A percentile compares a stretch with the other conserved stretches of the same genome.
Evolutionary conservation across 2,113 vertebrate species (phyloP).

Genomic region (Oryzias javanicus): DNA sequence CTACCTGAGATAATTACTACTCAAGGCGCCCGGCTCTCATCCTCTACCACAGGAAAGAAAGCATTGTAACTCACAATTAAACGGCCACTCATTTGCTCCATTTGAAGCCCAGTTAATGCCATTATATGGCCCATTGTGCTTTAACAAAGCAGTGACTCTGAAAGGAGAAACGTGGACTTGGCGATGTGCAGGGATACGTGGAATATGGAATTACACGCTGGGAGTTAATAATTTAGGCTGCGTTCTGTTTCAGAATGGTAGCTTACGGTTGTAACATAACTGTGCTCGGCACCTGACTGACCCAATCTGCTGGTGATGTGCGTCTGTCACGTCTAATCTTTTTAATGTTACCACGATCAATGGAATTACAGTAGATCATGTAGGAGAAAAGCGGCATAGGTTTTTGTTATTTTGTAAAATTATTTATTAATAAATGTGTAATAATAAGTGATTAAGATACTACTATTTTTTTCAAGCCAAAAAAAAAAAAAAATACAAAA

Average conservation of each 20-base stretch:
- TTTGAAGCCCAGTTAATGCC: conserved; percentile 52
- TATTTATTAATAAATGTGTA: too few relatives aligned
- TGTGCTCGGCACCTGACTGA: background rate
- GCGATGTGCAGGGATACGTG: background rate
- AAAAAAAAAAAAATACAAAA: too few relatives aligned
- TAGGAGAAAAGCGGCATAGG: too few relatives aligned
- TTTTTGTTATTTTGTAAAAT: too few relatives aligned
- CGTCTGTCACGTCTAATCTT: background rate
- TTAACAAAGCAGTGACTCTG: conserved; percentile 22
- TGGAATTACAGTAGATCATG: too few relatives aligned
- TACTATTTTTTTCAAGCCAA: too few relatives aligned
- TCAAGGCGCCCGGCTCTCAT: conserved; percentile 57
- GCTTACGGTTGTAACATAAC: background rate
- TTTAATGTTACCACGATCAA: too few relatives aligned
- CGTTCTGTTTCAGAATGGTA: background rate
- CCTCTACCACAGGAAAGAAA: conserved; percentile 56
- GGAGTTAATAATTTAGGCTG: background rate
- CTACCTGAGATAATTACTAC: conserved; percentile 74
- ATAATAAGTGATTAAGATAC: too few relatives aligned
- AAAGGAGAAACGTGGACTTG: background rate
- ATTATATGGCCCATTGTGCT: conserved; percentile 42
- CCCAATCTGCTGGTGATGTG: background rate
- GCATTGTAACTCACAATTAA: conserved; percentile 66
- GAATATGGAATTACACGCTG: background rate
- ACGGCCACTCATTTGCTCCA: conserved; percentile 53